phyloP scores from a whole-genome alignment of 1,140 invertebrate genomes.

The Diabrotica virgifera region DNA sequence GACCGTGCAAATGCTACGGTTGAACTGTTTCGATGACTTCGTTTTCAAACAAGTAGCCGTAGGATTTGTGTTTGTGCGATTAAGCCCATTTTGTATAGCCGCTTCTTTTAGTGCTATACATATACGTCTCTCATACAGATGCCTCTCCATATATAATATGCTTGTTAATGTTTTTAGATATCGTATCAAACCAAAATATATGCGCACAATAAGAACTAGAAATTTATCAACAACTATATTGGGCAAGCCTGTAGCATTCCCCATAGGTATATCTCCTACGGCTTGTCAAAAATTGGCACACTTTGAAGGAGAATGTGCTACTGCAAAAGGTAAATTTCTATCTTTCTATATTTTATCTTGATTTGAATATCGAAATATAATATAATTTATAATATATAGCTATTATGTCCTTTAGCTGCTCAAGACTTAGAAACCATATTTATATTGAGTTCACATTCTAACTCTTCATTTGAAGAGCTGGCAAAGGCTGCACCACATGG shows the following conservation, averaged over 20 bases:
- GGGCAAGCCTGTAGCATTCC: conserved; percentile 69
- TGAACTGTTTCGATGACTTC: no score
- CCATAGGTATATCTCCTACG: conserved; percentile 84
- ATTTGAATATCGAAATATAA: no score
- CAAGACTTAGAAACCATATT: neutral
- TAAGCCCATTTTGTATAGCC: no score
- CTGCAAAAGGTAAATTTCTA: conserved; percentile 64
- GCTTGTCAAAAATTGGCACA: conserved; percentile 94
- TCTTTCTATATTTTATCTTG: no score
- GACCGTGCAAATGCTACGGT: no score
- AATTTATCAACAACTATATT: conserved; percentile 64
- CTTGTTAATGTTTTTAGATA: conserved; percentile 53
- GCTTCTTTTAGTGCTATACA: no score
- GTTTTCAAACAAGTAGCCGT: no score
- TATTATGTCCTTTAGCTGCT: neutral
- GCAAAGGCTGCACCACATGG: conserved; percentile 57
- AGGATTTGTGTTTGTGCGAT: no score
- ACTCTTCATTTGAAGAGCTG: conserved; percentile 70
- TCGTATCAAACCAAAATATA: conserved; percentile 73
- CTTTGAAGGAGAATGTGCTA: conserved; percentile 84
- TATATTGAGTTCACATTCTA: conserved; percentile 40
- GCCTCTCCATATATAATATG: no score
- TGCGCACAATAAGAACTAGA: conserved; percentile 70
- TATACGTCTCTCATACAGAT: no score
- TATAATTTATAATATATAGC: no score